Conservation (phyloP, 2,888 invertebrate species). For the Drosophila ustulata region DNA sequence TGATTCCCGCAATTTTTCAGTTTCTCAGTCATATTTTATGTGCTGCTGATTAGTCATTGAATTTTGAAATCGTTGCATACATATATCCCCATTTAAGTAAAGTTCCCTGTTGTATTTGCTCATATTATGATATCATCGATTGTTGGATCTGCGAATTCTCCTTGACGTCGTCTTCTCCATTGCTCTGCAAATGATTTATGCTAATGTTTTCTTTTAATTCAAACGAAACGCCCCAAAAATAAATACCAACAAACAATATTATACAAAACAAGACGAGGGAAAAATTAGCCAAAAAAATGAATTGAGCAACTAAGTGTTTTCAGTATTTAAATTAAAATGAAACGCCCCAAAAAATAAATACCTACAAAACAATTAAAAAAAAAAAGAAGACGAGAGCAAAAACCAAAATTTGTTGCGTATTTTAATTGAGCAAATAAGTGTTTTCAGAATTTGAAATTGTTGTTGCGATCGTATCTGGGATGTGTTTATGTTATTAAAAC, state of each 20-base stretch:
- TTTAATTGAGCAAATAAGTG: constrained; percentile 43
- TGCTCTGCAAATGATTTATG: constrained; percentile 52
- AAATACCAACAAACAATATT: constrained; percentile 1
- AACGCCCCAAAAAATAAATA: too few relatives aligned
- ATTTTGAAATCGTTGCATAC: too few relatives aligned
- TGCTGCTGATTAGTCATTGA: too few relatives aligned
- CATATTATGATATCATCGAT: constrained; percentile 36
- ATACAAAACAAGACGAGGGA: not conserved
- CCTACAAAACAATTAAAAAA: not conserved
- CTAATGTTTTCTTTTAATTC: constrained; percentile 49
- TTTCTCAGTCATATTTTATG: too few relatives aligned
- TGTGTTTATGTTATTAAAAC: constrained; percentile 32
- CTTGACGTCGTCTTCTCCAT: not conserved
- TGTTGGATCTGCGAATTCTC: not conserved
- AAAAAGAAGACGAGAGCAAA: not conserved
- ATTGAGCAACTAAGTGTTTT: constrained; percentile 39
- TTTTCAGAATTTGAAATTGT: constrained; percentile 4
- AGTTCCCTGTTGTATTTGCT: not conserved
- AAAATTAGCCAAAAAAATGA: not conserved
- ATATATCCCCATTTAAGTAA: too few relatives aligned
- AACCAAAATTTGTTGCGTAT: constrained; percentile 16
- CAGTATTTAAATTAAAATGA: not conserved
- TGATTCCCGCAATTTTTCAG: too few relatives aligned
- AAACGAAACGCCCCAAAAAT: constrained; percentile 57
- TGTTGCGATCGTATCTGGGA: constrained; percentile 9